Percentiles rank a stretch among this genome's conserved stretches.
Evolutionary conservation across 2,888 invertebrate species (phyloP).

Genomic region (Epinotia bilunana): DNA sequence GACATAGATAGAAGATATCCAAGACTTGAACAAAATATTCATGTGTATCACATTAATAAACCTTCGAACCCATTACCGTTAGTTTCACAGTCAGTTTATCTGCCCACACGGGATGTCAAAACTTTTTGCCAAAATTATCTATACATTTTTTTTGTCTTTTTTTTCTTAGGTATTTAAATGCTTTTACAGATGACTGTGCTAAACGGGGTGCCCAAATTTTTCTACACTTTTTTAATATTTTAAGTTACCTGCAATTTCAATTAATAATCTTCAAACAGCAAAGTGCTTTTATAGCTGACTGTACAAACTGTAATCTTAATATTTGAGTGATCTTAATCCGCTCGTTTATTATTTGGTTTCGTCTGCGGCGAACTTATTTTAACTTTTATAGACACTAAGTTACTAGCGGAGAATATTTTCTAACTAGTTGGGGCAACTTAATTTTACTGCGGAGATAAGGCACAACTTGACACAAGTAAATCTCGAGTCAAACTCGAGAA

Average conservation of each 20-base stretch:
- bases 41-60: too few species aligned
- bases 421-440: conserved; percentile 27
- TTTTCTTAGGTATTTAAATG: too few species aligned
- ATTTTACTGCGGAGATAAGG: conserved; percentile 26
- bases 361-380: conserved; percentile 55
- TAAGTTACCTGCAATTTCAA: not conserved
- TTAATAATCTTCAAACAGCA: not conserved
- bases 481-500: conserved; percentile 11
- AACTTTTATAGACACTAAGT: conserved; percentile 61
- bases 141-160: too few species aligned
- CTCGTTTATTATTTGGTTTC: conserved; percentile 68
- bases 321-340: conserved; percentile 51
- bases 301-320: conserved; percentile 10
- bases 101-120: too few species aligned
- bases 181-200: too few species aligned
- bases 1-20: too few species aligned
- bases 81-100: too few species aligned
- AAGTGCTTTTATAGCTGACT: not conserved
- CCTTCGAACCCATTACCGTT: too few species aligned
- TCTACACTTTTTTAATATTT: too few species aligned
- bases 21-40: too few species aligned
- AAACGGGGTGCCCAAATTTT: too few species aligned
- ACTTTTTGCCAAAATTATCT: too few species aligned
- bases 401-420: conserved; percentile 62
- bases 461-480: conserved; percentile 25